These are phyloP conservation scores for Temnothorax longispinosus DNA, from an alignment of 1,140 invertebrate genomes.

Conservation along the genomic window DNA sequence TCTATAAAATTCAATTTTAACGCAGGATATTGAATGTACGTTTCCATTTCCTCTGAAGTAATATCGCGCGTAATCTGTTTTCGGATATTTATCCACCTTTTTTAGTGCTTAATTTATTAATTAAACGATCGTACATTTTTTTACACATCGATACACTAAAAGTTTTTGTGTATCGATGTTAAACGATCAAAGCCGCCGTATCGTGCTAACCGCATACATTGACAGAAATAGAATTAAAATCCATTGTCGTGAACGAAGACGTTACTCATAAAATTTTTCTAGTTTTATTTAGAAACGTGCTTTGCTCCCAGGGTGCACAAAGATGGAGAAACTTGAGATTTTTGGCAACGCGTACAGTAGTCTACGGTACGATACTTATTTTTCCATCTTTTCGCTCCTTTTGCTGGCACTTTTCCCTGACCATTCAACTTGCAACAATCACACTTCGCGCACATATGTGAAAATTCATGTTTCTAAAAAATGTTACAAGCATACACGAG, in stretches of 20 bases:
- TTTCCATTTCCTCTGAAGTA: conserved; percentile 38
- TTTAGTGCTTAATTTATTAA: conserved; percentile 44
- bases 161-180: neutral
- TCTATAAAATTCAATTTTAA: conserved; percentile 57
- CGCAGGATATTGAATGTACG: conserved; percentile 41
- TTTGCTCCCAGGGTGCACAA: neutral
- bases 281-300: conserved; percentile 57
- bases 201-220: neutral
- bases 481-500: conserved; percentile 38
- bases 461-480: conserved; percentile 47
- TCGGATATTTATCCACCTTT: conserved; percentile 8
- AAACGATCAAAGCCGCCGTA: neutral
- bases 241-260: conserved; percentile 19
- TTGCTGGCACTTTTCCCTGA: conserved; percentile 70
- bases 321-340: conserved; percentile 69
- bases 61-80: conserved; percentile 37
- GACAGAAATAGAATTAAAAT: conserved; percentile 34
- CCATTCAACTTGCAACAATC: conserved; percentile 62
- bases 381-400: conserved; percentile 65
- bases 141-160: neutral
- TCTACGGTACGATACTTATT: conserved; percentile 58
- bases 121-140: conserved; percentile 9
- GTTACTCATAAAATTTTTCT: conserved; percentile 23
- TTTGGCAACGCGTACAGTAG: conserved; percentile 61
- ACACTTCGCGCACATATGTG: conserved; percentile 40